phyloP scores from a whole-genome alignment of 2,888 invertebrate genomes.

The Thera britannica region DNA sequence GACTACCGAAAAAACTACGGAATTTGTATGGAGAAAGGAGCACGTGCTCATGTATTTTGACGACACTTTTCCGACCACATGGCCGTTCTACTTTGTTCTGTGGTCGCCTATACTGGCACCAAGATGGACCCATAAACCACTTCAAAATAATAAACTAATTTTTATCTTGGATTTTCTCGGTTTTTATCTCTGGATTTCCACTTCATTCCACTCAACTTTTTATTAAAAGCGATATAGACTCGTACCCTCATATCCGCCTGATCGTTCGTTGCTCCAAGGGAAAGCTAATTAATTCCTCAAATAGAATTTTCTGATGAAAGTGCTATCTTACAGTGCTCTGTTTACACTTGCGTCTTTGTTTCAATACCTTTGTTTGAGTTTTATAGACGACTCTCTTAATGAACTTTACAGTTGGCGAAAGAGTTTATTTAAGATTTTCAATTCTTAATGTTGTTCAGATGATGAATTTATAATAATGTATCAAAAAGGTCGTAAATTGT shows the following conservation, averaged over 20 bases:
- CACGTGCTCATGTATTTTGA: too few relatives aligned
- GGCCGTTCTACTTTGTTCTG: too few relatives aligned
- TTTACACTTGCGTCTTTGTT: constrained; percentile 4
- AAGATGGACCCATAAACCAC: too few relatives aligned
- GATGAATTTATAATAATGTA: not conserved
- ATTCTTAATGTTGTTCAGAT: too few relatives aligned
- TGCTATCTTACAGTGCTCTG: not conserved
- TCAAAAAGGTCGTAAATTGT: not conserved
- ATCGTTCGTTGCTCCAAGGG: not conserved
- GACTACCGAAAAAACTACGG: too few relatives aligned
- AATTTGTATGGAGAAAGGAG: too few relatives aligned
- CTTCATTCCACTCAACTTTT: constrained; percentile 1
- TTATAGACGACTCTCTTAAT: not conserved
- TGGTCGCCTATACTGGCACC: too few relatives aligned
- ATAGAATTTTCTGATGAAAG: constrained; percentile 5
- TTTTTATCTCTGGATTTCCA: not conserved
- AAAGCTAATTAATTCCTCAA: constrained; percentile 13
- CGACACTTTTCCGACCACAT: too few relatives aligned
- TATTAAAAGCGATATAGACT: not conserved
- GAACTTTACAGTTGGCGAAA: not conserved
- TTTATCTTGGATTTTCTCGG: not conserved
- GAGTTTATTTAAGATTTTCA: too few relatives aligned
- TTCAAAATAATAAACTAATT: too few relatives aligned
- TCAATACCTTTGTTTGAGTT: not conserved
- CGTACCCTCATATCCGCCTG: not conserved